Evolutionary conservation across 1,140 invertebrate species (phyloP).

Genomic region (Aphaenogaster rudis): DNA sequence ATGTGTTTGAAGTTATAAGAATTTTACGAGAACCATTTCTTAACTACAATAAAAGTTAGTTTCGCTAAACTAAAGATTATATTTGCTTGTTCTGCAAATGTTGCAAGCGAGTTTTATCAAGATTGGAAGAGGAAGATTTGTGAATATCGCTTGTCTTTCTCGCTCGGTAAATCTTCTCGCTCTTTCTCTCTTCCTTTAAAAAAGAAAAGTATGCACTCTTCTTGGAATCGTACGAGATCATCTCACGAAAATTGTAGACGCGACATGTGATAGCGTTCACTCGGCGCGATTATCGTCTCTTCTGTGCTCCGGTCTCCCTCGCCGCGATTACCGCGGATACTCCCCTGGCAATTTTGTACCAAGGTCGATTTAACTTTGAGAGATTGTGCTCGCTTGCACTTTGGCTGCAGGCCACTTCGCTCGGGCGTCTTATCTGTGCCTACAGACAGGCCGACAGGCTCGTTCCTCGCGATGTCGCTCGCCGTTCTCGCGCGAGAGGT

Average conservation of each 20-base stretch:
- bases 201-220: conserved; percentile 25
- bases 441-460: conserved; percentile 52
- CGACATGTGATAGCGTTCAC: conserved; percentile 61
- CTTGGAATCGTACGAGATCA: conserved; percentile 70
- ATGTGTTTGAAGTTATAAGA: neutral
- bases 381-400: conserved; percentile 58
- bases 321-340: conserved; percentile 41
- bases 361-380: conserved; percentile 65
- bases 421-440: conserved; percentile 43
- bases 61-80: neutral
- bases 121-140: conserved; percentile 12
- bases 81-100: neutral
- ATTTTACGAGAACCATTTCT: neutral
- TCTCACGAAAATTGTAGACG: conserved; percentile 69
- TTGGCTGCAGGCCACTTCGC: conserved; percentile 59
- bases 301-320: conserved; percentile 10
- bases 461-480: conserved; percentile 54
- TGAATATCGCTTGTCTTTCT: neutral
- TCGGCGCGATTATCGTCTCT: conserved; percentile 48
- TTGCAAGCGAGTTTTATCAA: conserved; percentile 1
- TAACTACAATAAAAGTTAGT: conserved; percentile 9
- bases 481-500: conserved; percentile 56
- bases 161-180: neutral
- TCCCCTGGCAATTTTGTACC: conserved; percentile 52
- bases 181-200: neutral